phyloP scores from a whole-genome alignment of 2,888 invertebrate species.

The Chymomyza fuscimana region DNA sequence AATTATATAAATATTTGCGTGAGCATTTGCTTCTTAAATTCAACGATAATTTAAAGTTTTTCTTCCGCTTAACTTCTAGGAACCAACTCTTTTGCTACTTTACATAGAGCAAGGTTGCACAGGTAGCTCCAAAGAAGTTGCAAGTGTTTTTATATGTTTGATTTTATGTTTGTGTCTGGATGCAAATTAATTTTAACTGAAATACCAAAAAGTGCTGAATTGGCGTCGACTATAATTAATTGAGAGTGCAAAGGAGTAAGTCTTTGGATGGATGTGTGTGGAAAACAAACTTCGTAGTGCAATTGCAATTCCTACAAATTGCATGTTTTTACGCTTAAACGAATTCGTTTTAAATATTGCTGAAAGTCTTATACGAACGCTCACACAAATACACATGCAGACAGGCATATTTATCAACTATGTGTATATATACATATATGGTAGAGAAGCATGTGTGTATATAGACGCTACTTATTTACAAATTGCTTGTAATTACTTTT shows the following conservation, averaged over 20 bases:
- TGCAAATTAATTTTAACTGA: slow-evolving; percentile 32
- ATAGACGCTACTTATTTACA: slow-evolving; percentile 23
- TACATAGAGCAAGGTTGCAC: no score
- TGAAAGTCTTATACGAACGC: slow-evolving; percentile 1
- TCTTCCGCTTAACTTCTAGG: slow-evolving; percentile 8
- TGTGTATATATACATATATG: neutral
- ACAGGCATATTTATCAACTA: neutral
- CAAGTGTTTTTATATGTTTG: no score
- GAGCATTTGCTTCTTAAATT: neutral
- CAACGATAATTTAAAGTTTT: slow-evolving; percentile 24
- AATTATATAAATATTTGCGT: no score
- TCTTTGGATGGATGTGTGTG: neutral
- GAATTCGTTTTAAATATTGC: slow-evolving; percentile 16
- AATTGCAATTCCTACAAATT: slow-evolving; percentile 24
- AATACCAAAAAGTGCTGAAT: slow-evolving; percentile 14
- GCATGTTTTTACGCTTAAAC: slow-evolving; percentile 20
- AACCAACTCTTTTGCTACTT: no score
- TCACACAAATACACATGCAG: neutral
- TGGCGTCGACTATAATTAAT: slow-evolving; percentile 41
- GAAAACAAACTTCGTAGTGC: slow-evolving; percentile 20
- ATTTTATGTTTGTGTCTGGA: neutral
- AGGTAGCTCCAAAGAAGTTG: no score
- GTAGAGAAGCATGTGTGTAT: neutral
- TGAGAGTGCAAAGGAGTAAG: slow-evolving; percentile 21
- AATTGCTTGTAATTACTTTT: slow-evolving; percentile 40